phyloP scores from a whole-genome alignment of 2,113 vertebrate genomes.

The Trichomycterus rosablanca region DNA sequence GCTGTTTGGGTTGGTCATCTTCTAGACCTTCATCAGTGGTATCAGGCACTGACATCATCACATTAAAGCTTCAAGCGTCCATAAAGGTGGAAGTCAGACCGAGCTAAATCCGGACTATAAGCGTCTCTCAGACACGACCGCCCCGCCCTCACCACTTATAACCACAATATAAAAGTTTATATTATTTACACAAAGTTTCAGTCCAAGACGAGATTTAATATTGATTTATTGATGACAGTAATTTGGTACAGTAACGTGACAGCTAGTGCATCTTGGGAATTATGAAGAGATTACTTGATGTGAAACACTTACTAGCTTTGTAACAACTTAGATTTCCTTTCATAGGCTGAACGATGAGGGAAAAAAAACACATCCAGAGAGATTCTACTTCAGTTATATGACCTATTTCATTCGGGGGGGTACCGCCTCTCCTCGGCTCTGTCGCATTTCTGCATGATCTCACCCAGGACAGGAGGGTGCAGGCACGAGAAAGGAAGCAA shows the following conservation, averaged over 20 bases:
- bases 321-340: conserved; percentile 30
- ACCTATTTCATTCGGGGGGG: conserved; percentile 19
- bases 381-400: neutral
- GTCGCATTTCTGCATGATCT: neutral
- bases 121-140: too few relatives aligned
- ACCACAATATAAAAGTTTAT: too few relatives aligned
- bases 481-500: too few relatives aligned
- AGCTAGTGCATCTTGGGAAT: conserved; percentile 41
- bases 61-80: too few relatives aligned
- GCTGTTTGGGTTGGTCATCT: too few relatives aligned
- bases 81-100: too few relatives aligned
- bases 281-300: conserved; percentile 33
- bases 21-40: too few relatives aligned
- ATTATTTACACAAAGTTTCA: too few relatives aligned
- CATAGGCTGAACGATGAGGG: conserved; percentile 19
- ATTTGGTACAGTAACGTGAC: conserved; percentile 40
- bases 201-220: neutral
- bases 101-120: too few relatives aligned
- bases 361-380: neutral
- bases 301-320: conserved; percentile 21
- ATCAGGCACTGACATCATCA: too few relatives aligned
- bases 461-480: too few relatives aligned
- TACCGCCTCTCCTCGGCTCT: neutral
- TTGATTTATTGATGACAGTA: conserved; percentile 10
- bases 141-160: too few relatives aligned